A percentile compares a stretch with the other conserved stretches of the same genome.
Conservation (phyloP, 1,140 invertebrate genomes). For the Leptinotarsa defecta region DNA sequence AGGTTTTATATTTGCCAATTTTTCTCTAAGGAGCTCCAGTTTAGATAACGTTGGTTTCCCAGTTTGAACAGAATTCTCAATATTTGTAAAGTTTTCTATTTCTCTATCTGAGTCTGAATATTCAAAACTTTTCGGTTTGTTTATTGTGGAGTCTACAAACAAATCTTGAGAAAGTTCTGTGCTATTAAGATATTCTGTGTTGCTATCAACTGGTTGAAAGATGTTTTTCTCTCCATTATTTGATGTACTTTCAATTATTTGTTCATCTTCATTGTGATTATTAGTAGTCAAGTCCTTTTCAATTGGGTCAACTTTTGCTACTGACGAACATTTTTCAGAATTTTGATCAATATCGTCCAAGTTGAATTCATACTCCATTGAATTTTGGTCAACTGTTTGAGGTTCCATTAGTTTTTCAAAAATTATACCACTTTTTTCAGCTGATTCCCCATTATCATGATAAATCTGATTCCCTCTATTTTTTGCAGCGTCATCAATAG, state of each 20-base stretch:
- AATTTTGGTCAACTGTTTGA: conserved; percentile 7
- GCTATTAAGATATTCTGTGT: no score
- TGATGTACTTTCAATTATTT: no score
- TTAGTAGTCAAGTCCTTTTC: not conserved
- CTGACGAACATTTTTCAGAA: conserved; percentile 21
- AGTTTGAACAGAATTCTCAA: not conserved
- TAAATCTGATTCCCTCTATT: conserved; percentile 13
- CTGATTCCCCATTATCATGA: not conserved
- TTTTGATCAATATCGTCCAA: conserved; percentile 40
- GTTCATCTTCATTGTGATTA: no score
- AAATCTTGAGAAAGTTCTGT: not conserved
- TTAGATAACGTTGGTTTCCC: conserved; percentile 32
- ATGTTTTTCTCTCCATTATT: no score
- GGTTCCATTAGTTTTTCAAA: not conserved
- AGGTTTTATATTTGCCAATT: conserved; percentile 55
- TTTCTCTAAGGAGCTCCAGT: conserved; percentile 45
- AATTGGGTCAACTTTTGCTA: not conserved
- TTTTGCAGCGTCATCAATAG: not conserved
- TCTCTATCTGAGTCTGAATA: conserved; percentile 33
- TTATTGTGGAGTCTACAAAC: not conserved
- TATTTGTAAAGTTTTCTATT: conserved; percentile 36
- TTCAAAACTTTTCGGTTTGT: conserved; percentile 19
- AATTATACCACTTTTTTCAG: not conserved
- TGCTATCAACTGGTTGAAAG: no score
- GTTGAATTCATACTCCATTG: conserved; percentile 41